These are phyloP conservation scores for Hypotaenidia okinawae DNA, from an alignment of 2,797 vertebrate species.

Conservation along the genomic window DNA sequence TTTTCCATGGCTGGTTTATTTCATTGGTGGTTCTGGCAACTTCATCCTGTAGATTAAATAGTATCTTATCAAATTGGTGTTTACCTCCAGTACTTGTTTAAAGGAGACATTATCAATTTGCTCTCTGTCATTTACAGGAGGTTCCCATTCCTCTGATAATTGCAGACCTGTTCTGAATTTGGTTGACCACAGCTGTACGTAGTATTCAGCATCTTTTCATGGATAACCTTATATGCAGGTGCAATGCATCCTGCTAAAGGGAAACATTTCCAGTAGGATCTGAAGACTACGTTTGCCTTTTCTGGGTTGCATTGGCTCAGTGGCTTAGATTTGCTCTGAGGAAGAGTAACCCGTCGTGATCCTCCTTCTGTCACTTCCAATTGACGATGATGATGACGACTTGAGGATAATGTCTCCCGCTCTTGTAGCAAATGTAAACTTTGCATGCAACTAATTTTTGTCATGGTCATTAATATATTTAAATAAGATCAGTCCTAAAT, in stretches of 20 bases:
- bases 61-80: background rate
- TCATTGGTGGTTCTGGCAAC: background rate
- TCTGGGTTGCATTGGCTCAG: background rate
- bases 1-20: background rate
- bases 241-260: background rate
- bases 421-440: background rate
- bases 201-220: background rate
- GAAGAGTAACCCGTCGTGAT: background rate
- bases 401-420: background rate
- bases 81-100: conserved; percentile 1
- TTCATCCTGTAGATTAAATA: background rate
- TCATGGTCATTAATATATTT: background rate
- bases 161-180: background rate
- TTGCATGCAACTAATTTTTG: background rate
- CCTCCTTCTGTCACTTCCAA: background rate
- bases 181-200: background rate
- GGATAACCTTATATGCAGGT: background rate
- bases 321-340: background rate
- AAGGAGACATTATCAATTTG: background rate
- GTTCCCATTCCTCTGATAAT: background rate
- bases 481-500: background rate
- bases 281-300: background rate
- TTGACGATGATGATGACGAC: background rate
- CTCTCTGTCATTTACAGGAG: background rate
- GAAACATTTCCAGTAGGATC: background rate